Percentiles rank a stretch among this genome's conserved stretches.
phyloP scores from a whole-genome alignment of 2,797 vertebrate species.

The Leucoraja ocellata region DNA sequence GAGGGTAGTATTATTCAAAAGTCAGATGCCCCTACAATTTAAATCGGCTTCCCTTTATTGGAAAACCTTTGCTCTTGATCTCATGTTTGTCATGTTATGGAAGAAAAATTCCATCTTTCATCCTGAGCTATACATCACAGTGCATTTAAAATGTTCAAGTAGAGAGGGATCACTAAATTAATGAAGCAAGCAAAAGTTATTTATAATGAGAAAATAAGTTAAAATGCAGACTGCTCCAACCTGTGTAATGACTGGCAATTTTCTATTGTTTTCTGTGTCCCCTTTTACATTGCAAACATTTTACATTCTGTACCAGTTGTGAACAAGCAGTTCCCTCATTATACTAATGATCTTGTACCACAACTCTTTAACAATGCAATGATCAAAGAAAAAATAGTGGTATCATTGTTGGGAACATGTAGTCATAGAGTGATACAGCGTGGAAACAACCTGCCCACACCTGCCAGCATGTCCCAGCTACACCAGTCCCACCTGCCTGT shows the following conservation, averaged over 20 bases:
- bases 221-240: neutral
- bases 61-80: neutral
- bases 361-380: neutral
- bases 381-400: neutral
- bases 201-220: neutral
- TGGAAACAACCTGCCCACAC: too few species aligned
- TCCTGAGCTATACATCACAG: neutral
- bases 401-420: neutral
- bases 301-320: neutral
- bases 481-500: too few species aligned
- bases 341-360: neutral
- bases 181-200: neutral
- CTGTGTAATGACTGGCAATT: neutral
- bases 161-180: neutral
- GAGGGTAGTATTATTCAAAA: neutral
- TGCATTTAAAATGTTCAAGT: neutral
- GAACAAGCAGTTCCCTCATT: neutral
- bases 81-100: neutral
- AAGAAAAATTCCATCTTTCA: neutral
- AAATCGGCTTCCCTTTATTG: neutral
- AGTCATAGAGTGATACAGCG: too few species aligned
- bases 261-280: neutral
- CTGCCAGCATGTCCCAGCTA: too few species aligned
- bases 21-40: neutral
- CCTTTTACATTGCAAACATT: constrained; percentile 1